Evolutionary conservation across 2,113 vertebrate species (phyloP).

Genomic region (Colinus virginianus): DNA sequence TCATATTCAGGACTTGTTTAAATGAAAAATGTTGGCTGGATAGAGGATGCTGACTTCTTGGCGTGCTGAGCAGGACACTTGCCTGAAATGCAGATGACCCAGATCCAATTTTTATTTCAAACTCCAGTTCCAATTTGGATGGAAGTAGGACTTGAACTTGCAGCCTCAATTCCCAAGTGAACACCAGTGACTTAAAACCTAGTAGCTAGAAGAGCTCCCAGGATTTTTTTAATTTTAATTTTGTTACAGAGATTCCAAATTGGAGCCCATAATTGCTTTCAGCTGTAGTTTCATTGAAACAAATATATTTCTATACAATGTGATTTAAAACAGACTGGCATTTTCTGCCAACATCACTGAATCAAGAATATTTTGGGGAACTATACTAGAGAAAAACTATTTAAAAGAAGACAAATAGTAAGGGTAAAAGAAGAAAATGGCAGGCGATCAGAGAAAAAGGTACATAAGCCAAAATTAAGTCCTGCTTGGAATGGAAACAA

Average conservation of each 20-base stretch:
- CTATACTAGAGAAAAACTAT: not conserved
- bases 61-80: not conserved
- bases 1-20: not conserved
- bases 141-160: slow-evolving; percentile 8
- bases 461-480: slow-evolving; percentile 2
- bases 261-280: slow-evolving; percentile 36
- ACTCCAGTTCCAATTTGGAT: not conserved
- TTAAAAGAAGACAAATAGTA: slow-evolving; percentile 35
- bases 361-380: slow-evolving; percentile 42
- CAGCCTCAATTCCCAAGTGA: not conserved
- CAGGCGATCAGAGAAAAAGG: not conserved
- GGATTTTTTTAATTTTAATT: slow-evolving; percentile 43
- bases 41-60: not conserved
- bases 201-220: not conserved
- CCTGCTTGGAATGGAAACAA: slow-evolving; percentile 18
- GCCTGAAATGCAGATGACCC: slow-evolving; percentile 31
- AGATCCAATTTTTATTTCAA: slow-evolving; percentile 25
- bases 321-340: slow-evolving; percentile 7
- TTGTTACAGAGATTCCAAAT: slow-evolving; percentile 34
- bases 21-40: not conserved
- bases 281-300: slow-evolving; percentile 61
- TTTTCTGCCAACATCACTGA: slow-evolving; percentile 26
- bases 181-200: slow-evolving; percentile 4
- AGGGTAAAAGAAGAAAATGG: slow-evolving; percentile 8
- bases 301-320: slow-evolving; percentile 39